These are phyloP conservation scores for Eugnorisma glareosa DNA, from an alignment of 2,888 invertebrate species.

Conservation along the genomic window DNA sequence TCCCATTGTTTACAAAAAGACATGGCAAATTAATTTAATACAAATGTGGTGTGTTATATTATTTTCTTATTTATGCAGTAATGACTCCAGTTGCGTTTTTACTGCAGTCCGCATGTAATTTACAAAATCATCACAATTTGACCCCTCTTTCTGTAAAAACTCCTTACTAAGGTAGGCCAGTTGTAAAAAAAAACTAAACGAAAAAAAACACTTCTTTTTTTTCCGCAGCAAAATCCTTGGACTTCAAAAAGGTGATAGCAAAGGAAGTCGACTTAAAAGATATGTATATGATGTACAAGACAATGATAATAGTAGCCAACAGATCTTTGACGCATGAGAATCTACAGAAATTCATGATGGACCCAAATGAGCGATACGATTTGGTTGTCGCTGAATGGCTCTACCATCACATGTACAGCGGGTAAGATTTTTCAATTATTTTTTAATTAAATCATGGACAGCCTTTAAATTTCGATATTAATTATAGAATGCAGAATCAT, in stretches of 20 bases:
- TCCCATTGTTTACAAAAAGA: neutral
- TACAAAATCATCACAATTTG: neutral
- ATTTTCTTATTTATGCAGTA: neutral
- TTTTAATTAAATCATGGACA: neutral
- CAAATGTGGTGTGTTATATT: neutral
- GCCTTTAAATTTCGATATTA: neutral
- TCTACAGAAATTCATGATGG: conserved; percentile 69
- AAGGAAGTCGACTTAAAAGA: conserved; percentile 55
- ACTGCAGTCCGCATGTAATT: neutral
- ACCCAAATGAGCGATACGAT: conserved; percentile 73
- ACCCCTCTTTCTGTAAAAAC: neutral
- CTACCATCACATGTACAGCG: conserved; percentile 72
- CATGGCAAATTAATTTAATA: too few species aligned
- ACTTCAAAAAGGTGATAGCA: conserved; percentile 61
- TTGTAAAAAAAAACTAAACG: neutral
- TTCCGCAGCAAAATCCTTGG: conserved; percentile 41
- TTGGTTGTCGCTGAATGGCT: conserved; percentile 77
- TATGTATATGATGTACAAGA: conserved; percentile 37
- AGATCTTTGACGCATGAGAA: conserved; percentile 58
- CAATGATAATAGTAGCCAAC: conserved; percentile 49
- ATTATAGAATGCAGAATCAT: neutral
- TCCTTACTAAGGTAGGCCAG: neutral
- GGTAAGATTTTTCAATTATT: conserved; percentile 68
- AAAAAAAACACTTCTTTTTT: neutral
- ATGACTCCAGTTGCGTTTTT: neutral